These are phyloP conservation scores for Poecilobothrus nobilitatus DNA, from an alignment of 2,888 invertebrate genomes.

Conservation along the genomic window DNA sequence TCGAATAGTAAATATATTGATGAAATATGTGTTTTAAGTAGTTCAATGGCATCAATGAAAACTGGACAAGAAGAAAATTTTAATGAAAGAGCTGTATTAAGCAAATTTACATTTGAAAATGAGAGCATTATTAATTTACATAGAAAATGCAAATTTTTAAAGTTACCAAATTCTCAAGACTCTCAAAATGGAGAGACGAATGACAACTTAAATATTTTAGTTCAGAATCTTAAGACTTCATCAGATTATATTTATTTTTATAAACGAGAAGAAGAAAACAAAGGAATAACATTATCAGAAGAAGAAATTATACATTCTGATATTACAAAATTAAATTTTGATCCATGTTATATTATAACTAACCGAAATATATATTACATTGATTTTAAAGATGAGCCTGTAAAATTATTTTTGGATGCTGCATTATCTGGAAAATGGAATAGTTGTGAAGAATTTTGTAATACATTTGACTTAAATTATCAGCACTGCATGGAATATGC, in stretches of 20 bases:
- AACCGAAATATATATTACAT: constrained; percentile 42
- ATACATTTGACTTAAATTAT: constrained; percentile 41
- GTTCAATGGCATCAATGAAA: constrained; percentile 40
- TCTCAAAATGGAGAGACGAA: constrained; percentile 35
- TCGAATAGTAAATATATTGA: constrained; percentile 33
- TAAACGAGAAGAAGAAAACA: constrained; percentile 30
- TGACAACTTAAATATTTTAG: constrained; percentile 33
- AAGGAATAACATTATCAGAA: constrained; percentile 28
- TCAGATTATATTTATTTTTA: constrained; percentile 40
- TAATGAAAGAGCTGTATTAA: constrained; percentile 34
- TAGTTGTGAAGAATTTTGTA: constrained; percentile 43
- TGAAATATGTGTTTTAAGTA: constrained; percentile 42
- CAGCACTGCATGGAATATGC: constrained; percentile 58
- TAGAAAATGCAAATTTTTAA: constrained; percentile 37
- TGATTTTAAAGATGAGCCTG: constrained; percentile 39
- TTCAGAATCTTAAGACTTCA: constrained; percentile 36
- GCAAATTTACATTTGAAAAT: constrained; percentile 39
- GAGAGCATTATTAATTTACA: constrained; percentile 42
- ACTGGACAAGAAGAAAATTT: constrained; percentile 41
- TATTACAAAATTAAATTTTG: constrained; percentile 42
- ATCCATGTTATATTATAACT: constrained; percentile 43
- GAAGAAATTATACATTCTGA: constrained; percentile 41
- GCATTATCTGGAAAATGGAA: constrained; percentile 37
- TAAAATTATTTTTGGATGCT: constrained; percentile 39
- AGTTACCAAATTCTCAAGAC: constrained; percentile 24